Evolutionary conservation across 2,113 vertebrate genomes (phyloP), one percentile per base, ranked within the genome.

Genomic region (Puma concolor): DNA sequence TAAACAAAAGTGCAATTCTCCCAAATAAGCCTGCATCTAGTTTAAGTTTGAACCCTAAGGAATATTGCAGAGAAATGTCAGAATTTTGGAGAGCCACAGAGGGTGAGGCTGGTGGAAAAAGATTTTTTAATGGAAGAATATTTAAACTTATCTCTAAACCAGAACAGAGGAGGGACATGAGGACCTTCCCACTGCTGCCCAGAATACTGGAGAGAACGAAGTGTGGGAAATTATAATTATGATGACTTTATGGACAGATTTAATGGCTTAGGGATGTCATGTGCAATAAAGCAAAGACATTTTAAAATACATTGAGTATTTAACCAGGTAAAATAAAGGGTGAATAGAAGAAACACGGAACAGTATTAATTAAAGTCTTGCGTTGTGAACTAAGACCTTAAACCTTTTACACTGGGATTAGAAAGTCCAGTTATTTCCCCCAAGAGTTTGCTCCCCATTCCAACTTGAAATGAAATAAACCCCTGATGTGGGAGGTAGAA

Each of bases 1-100:
- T 29, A 92, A 80, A 41, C 19, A 85, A 38, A 97, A 82, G 31
- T 86, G 15, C 36, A 95, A 0, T 77, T 94, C n/a, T 54, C 54
- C 44, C 41, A 93, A 91, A 88, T 60, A 64, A 36, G 21, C 21
- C 84, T 85, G 1, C 17, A 85, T 4, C 21, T 33, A 27, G 12
- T 52, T 95, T 91, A 88, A 66, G 11, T 60, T 91, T 27, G 57
- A 96, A 96, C 21, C 16, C 69, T 74, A 84, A 64, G 52, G 19
- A 95, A 21, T 60, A 63, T 67, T 89, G 41, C 25, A 96, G 33
- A 94, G 71, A 96, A 93, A 74, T 64, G 29, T 74, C 41, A 91
- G 36, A 16, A 69, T 36, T 91, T 66, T 31, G 17, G 21, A 64
- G 69, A 82, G 71, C 14, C 52, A 38, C 13, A 50, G 74, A 93